Evolutionary conservation across 2,888 invertebrate genomes (phyloP), one percentile per base, ranked within the genome.

Genomic region (Crossocerus cetratus): DNA sequence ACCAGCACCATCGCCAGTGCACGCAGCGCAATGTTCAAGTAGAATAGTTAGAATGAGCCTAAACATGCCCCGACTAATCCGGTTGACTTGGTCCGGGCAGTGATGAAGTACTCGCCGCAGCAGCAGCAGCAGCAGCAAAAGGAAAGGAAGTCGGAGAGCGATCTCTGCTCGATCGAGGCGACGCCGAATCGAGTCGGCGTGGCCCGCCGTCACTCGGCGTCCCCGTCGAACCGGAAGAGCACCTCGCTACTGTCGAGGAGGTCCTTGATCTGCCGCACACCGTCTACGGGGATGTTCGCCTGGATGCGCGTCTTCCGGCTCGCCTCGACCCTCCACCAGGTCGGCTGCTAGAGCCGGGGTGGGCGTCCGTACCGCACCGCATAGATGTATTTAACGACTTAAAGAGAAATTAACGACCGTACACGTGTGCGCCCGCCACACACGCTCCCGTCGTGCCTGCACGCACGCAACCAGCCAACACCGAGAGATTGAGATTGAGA

Each of bases 281-380:
- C 83, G 44, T 86, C 88, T 59, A 84, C 86, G 69, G 89, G 87
- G 63, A 88, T 89, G 84, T 90, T 89, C 80, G 89, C 89, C 71
- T 89, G 90, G 89, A 89, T 89, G 88, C 86, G 90, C 45, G 89
- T 90, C 76, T 90, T 89, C 73, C 86, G 89, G 69, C 77, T 90
- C 66, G 90, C 89, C 20, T 83, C 87, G 72, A 87, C 89, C 85
- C 83, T 89, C 21, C 87, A 89, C 68, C 87, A 88, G 74, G 83
- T 87, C 76, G 88, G 87, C 76, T 89, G 89, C 83, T 89, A 90
- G 86, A 79, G 69, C 60, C 67, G 65, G 18, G 22, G 43, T 4
- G 53, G 56, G 66, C 61, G 64, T 23, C 66, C 60, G 62, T 53
- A 65, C 57, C 68, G 72, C 57, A 49, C 57, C 44, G 54, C 61